Conservation (phyloP, 2,113 vertebrate species). For the Myrmophylax atrothorax region DNA sequence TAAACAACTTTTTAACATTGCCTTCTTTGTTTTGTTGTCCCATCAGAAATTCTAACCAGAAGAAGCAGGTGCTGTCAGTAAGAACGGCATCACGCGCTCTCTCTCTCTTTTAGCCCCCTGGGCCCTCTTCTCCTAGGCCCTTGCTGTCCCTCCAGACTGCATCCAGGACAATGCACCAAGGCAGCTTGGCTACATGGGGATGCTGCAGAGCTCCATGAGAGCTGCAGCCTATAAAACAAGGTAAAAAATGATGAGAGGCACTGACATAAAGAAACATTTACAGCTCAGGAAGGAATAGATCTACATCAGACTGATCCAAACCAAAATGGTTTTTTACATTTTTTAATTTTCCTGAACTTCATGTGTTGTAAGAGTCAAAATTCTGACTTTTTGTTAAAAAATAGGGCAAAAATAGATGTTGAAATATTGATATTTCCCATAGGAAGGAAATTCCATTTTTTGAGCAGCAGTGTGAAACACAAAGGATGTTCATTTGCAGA, state of each 20-base stretch:
- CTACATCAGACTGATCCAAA: neutral
- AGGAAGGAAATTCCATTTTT: slow-evolving; percentile 63
- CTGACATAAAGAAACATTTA: neutral
- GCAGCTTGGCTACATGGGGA: neutral
- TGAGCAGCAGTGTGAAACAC: slow-evolving; percentile 32
- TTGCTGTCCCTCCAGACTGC: neutral
- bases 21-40: neutral
- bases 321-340: neutral
- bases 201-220: neutral
- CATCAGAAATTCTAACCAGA: neutral
- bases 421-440: slow-evolving; percentile 38
- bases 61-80: neutral
- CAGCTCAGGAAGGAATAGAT: neutral
- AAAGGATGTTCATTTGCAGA: slow-evolving; percentile 42
- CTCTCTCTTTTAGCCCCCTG: neutral
- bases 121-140: neutral
- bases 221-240: neutral
- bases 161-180: neutral
- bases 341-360: neutral
- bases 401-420: slow-evolving; percentile 44
- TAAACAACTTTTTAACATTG: neutral
- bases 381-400: slow-evolving; percentile 17
- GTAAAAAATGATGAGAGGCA: neutral
- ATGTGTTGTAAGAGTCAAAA: neutral
- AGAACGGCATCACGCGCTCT: rapidly evolving